Evolutionary conservation across 2,888 invertebrate genomes (phyloP).

Genomic region (Monoplex corrugatus): DNA sequence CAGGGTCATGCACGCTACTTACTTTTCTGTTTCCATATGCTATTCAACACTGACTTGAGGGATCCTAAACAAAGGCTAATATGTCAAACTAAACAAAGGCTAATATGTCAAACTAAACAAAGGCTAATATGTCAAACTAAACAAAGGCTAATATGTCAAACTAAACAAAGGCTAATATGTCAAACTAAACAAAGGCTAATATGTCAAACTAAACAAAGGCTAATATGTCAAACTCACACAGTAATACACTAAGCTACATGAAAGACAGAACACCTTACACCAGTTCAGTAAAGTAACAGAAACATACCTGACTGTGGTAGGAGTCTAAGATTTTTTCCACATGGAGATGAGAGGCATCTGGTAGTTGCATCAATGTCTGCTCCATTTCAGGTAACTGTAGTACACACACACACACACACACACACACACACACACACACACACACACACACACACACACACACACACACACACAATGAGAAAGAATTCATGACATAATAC

Average conservation of each 20-base stretch:
- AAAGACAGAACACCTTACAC: too few species aligned
- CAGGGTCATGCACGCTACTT: too few species aligned
- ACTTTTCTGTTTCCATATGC: too few species aligned
- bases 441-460: background rate
- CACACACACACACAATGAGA: background rate
- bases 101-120: too few species aligned
- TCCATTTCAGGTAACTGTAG: constrained; percentile 40
- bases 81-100: too few species aligned
- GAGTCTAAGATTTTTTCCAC: constrained; percentile 43
- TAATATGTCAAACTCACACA: background rate
- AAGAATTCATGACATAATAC: background rate
- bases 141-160: too few species aligned
- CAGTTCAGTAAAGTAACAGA: background rate
- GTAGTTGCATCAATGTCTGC: constrained; percentile 38
- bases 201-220: too few species aligned
- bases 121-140: too few species aligned
- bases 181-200: too few species aligned
- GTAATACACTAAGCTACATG: background rate
- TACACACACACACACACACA: background rate
- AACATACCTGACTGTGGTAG: constrained; percentile 31
- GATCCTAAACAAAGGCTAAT: too few species aligned
- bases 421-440: background rate
- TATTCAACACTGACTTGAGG: too few species aligned
- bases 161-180: too few species aligned
- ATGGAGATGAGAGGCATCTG: background rate